Percentiles rank a stretch among this genome's conserved stretches.
Conservation (phyloP, 2,797 vertebrate genomes). For the Oreochromis grahami region DNA sequence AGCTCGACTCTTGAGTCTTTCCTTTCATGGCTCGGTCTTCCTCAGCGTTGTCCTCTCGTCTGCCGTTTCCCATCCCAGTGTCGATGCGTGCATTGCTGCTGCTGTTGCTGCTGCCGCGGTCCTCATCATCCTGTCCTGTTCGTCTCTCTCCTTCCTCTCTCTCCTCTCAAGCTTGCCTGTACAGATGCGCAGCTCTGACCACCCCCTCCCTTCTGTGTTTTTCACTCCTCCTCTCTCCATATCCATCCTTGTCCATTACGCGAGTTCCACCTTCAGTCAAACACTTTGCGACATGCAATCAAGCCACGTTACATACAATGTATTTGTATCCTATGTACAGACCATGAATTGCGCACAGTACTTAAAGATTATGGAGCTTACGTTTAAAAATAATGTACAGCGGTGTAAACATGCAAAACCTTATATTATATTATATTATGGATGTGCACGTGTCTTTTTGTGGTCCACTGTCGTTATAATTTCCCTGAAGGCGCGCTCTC, state of each 20-base stretch:
- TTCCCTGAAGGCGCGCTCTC: slow-evolving; percentile 56
- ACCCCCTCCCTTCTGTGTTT: slow-evolving; percentile 6
- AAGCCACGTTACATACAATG: background rate
- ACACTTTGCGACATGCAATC: background rate
- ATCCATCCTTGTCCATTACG: slow-evolving; percentile 17
- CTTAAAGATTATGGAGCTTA: background rate
- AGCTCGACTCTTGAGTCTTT: slow-evolving; percentile 13
- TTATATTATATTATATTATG: background rate
- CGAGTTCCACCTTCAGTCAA: slow-evolving; percentile 11
- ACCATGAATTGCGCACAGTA: background rate
- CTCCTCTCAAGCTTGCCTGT: slow-evolving; percentile 31
- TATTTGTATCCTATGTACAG: background rate
- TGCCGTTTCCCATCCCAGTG: slow-evolving; percentile 32
- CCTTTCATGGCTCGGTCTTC: slow-evolving; percentile 43
- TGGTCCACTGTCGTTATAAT: slow-evolving; percentile 38
- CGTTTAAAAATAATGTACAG: background rate
- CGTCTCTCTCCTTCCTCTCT: slow-evolving; percentile 23
- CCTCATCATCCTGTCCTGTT: slow-evolving; percentile 58
- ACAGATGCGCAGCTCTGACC: slow-evolving; percentile 66
- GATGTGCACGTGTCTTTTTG: background rate
- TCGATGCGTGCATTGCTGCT: slow-evolving; percentile 43
- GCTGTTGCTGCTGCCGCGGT: slow-evolving; percentile 27
- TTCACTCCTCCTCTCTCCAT: background rate
- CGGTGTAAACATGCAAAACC: background rate
- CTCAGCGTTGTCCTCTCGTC: slow-evolving; percentile 28